Conservation (phyloP, 2,888 invertebrate genomes). For the Prosapia bicincta region DNA sequence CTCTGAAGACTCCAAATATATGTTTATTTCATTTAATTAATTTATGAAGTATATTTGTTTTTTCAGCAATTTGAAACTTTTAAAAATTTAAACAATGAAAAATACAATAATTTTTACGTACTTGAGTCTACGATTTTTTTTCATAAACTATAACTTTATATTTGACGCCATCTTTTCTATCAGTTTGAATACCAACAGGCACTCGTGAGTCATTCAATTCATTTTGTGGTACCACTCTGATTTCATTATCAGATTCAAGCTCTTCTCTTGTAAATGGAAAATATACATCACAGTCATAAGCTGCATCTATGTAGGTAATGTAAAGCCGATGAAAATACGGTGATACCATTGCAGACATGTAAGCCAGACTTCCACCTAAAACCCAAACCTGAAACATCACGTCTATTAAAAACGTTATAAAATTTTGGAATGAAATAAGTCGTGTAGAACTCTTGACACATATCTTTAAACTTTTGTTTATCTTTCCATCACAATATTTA, state of each 20-base stretch:
- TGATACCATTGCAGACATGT: background rate
- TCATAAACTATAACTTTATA: slow-evolving; percentile 15
- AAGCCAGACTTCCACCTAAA: slow-evolving; percentile 16
- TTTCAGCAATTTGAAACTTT: no score
- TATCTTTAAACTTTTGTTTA: no score
- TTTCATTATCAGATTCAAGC: background rate
- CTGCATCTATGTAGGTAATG: slow-evolving; percentile 13
- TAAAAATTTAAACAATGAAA: no score
- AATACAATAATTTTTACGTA: no score
- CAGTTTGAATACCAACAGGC: slow-evolving; percentile 13
- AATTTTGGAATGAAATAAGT: no score
- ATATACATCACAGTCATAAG: slow-evolving; percentile 13
- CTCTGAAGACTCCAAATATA: no score
- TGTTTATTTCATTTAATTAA: no score
- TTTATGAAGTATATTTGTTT: no score
- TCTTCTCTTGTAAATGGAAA: slow-evolving; percentile 5
- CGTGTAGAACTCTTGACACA: no score
- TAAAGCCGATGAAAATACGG: slow-evolving; percentile 19
- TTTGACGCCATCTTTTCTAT: background rate
- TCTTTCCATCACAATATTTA: no score
- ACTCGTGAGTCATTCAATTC: slow-evolving; percentile 13
- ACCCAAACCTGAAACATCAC: slow-evolving; percentile 25
- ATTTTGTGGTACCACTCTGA: background rate
- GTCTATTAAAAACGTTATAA: no score
- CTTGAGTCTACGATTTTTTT: no score